Percentiles rank a stretch among this genome's conserved stretches.
Evolutionary conservation across 2,888 invertebrate species (phyloP).

Genomic region (Emesis russula): DNA sequence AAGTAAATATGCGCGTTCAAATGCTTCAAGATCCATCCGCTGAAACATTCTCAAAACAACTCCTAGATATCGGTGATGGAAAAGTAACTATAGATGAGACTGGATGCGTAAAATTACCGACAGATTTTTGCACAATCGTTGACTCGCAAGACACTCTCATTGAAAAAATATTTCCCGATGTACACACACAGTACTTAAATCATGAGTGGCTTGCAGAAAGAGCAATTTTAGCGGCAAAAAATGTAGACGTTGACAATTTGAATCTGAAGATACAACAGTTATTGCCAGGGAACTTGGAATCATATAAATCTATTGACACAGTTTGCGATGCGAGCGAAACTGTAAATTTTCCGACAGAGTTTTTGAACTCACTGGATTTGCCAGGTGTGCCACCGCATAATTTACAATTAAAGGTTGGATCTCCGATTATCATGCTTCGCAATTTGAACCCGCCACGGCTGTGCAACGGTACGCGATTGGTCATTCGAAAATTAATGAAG

Average conservation of each 20-base stretch:
- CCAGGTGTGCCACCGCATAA: background rate
- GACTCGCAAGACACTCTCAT: conserved; percentile 87
- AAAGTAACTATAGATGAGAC: conserved; percentile 69
- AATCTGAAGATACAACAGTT: conserved; percentile 11
- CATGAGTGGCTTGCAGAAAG: conserved; percentile 87
- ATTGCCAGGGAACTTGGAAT: conserved; percentile 5
- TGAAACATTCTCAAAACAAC: conserved; percentile 74
- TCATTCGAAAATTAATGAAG: background rate
- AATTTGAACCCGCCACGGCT: conserved; percentile 18
- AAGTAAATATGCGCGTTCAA: conserved; percentile 66
- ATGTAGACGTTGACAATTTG: conserved; percentile 84
- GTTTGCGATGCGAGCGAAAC: background rate
- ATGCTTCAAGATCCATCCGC: conserved; percentile 72
- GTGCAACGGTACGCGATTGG: background rate
- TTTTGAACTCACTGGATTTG: conserved; percentile 28
- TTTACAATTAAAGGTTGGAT: conserved; percentile 22
- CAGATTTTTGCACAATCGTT: conserved; percentile 69
- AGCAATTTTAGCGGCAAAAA: conserved; percentile 87
- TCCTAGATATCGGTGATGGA: conserved; percentile 45
- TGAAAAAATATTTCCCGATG: conserved; percentile 85
- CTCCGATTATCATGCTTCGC: background rate
- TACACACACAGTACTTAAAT: conserved; percentile 83
- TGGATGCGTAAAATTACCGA: conserved; percentile 70
- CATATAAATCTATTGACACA: conserved; percentile 23
- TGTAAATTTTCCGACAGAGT: conserved; percentile 8